Conservation (phyloP, 2,113 vertebrate genomes). For the Oryctolagus cuniculus region mOryCun1.1 NC_091433.1:146703501-146704000, state of each 20-base stretch:
- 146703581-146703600: slow-evolving; percentile 86
- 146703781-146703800: not conserved
- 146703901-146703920: slow-evolving; percentile 85
- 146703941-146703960: slow-evolving; percentile 86
- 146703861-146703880: slow-evolving; percentile 86
- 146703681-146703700: slow-evolving; percentile 83
- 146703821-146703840: slow-evolving; percentile 72
- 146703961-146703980: slow-evolving; percentile 84
- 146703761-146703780: slow-evolving; percentile 14
- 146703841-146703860: slow-evolving; percentile 80
- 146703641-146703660: slow-evolving; percentile 90
- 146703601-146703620: slow-evolving; percentile 90
- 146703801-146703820: slow-evolving; percentile 22
- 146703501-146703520: slow-evolving; percentile 26
- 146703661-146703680: slow-evolving; percentile 84
- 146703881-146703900: slow-evolving; percentile 79
- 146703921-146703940: slow-evolving; percentile 84
- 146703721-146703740: slow-evolving; percentile 76
- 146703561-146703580: slow-evolving; percentile 83
- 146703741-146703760: slow-evolving; percentile 27
- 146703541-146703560: slow-evolving; percentile 78
- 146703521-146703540: slow-evolving; percentile 60
- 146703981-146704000: slow-evolving; percentile 81
- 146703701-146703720: slow-evolving; percentile 77
- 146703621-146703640: slow-evolving; percentile 87